Evolutionary conservation across 2,797 vertebrate genomes (phyloP), one percentile per base, ranked within the genome.

Genomic region (Gallinago stenura): DNA sequence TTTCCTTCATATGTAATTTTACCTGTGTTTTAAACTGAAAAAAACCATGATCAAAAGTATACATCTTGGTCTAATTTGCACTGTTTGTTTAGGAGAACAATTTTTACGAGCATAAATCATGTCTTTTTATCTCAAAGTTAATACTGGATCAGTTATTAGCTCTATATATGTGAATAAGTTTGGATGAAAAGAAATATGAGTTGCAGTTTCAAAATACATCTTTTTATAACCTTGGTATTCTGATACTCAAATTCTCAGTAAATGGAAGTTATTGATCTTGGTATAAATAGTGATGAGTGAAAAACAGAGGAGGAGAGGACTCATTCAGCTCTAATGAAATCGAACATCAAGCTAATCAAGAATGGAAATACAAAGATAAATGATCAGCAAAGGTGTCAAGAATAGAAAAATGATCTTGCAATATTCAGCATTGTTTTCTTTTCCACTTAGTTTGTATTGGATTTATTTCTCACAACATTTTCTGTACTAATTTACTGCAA

Each of bases 181-280:
- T 86, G 13, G 19, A 90, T 64, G 30, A 71, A 86, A 88, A 83
- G n/a, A 92, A 83, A 88, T 83, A 70, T 35, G 76, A 77, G 46
- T 35, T 86, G 6, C 13, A 78, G 50, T 88, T 80, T 83, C 43
- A 83, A 92, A 83, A 86, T 66, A 22, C 5, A 8, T 45, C 12
- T 83, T 90, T 79, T 83, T 88, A 54, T 92, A 73, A 77, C 71
- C 51, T 92, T 86, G 16, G 10, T 78, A 43, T 50, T 81, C 24
- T 77, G 60, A 70, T 66, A 65, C 46, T 73, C 22, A 51, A 30
- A 51, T 73, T 87, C 61, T 68, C 25, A 35, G n/a, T 71, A 93
- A 92, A 71, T 60, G 10, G 73, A 89, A 89, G 82, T 81, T 91
- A 92, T 84, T 92, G 78, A 89, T 92, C 41, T 79, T 82, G 9